Percentiles rank a stretch among this genome's conserved stretches.
These are phyloP conservation scores for Halcyon badia DNA, from an alignment of 2,797 vertebrate genomes.

Conservation along the genomic window DNA sequence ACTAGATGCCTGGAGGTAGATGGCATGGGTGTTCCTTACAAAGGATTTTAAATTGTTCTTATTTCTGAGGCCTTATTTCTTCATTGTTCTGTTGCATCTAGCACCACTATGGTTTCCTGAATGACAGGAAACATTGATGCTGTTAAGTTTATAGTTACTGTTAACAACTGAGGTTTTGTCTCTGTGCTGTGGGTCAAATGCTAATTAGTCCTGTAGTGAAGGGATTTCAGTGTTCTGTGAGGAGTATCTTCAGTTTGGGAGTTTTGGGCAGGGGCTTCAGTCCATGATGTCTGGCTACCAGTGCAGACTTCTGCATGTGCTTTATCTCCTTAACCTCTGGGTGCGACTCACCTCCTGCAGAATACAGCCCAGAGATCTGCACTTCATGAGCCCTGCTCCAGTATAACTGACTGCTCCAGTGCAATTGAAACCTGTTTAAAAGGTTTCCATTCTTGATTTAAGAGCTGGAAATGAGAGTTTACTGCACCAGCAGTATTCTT, in stretches of 20 bases:
- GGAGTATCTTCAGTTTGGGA: background rate
- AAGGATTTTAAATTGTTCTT: background rate
- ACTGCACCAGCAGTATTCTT: background rate
- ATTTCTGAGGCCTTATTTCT: background rate
- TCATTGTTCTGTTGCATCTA: background rate
- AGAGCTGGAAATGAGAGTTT: background rate
- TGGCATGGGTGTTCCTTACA: background rate
- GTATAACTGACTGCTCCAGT: background rate
- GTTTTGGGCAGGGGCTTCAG: background rate
- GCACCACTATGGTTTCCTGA: background rate
- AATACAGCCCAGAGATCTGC: background rate
- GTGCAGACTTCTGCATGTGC: background rate
- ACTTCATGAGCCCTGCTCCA: background rate
- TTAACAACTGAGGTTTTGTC: background rate
- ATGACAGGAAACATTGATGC: background rate
- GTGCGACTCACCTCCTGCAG: background rate
- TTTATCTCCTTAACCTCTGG: background rate
- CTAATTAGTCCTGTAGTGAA: background rate
- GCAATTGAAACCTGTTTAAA: background rate
- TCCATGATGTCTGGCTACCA: background rate
- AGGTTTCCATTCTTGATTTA: background rate
- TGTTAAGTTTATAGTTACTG: background rate
- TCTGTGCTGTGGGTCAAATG: background rate
- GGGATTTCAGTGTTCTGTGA: background rate
- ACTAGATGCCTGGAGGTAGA: background rate